Conservation (phyloP, 2,113 vertebrate genomes). For the Anthoscopus minutus region DNA sequence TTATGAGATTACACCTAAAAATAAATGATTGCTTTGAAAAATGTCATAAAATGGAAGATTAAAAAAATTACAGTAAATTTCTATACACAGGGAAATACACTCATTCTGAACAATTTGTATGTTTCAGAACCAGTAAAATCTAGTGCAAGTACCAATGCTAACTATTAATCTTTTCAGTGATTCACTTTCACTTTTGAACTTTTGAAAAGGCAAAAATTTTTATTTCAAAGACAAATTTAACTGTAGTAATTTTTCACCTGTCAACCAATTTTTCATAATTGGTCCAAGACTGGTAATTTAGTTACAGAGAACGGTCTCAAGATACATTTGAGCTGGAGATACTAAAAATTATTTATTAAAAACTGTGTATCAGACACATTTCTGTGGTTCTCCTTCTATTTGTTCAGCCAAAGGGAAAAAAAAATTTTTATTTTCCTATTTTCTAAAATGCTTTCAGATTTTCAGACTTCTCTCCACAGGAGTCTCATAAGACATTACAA, state of each 20-base stretch:
- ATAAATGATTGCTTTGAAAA: neutral
- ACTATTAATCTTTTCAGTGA: neutral
- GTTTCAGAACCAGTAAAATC: neutral
- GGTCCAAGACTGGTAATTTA: neutral
- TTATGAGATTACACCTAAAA: neutral
- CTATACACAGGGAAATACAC: neutral
- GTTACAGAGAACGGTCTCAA: neutral
- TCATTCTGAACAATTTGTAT: neutral
- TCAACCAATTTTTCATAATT: neutral
- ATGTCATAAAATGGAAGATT: neutral
- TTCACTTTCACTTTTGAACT: neutral
- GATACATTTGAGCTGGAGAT: neutral
- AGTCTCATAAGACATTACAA: neutral
- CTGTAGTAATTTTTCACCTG: neutral
- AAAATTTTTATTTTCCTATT: neutral
- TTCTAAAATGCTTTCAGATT: neutral
- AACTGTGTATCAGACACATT: neutral
- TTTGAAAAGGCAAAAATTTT: neutral
- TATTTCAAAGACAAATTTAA: neutral
- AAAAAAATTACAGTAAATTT: rapidly evolving
- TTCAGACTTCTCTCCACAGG: neutral
- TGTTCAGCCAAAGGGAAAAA: neutral
- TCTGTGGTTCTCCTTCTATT: neutral
- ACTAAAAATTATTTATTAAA: neutral
- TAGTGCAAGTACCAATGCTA: neutral